These are phyloP conservation scores for Ardeotis arabs DNA, from an alignment of 2,113 vertebrate species.

Conservation along the genomic window DNA sequence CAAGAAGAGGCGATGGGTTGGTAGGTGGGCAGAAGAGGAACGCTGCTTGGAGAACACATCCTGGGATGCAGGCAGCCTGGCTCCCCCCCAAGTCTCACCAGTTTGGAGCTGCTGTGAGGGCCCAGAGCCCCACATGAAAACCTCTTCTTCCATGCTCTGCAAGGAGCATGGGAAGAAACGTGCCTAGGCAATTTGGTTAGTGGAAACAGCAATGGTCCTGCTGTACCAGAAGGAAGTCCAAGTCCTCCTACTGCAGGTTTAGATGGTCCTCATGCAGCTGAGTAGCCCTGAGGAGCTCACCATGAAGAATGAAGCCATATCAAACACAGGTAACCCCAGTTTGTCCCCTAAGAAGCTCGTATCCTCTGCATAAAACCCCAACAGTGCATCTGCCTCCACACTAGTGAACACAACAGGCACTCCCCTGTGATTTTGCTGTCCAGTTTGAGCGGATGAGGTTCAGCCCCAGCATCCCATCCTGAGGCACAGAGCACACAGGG, in stretches of 20 bases:
- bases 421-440: fast-evolving
- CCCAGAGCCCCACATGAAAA: fast-evolving
- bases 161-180: not conserved
- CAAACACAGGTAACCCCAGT: not conserved
- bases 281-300: not conserved
- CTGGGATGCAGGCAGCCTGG: not conserved
- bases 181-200: not conserved
- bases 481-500: fast-evolving
- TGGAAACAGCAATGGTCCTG: not conserved
- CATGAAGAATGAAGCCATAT: fast-evolving
- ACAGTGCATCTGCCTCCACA: not conserved
- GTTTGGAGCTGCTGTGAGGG: not conserved
- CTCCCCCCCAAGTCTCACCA: not conserved
- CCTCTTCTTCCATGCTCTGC: not conserved
- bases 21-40: not conserved
- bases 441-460: not conserved
- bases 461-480: not conserved
- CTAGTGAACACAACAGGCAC: not conserved
- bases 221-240: not conserved
- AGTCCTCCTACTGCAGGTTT: not conserved
- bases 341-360: not conserved
- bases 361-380: not conserved
- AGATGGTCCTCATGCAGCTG: not conserved
- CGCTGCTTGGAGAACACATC: fast-evolving
- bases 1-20: not conserved